Conservation (phyloP, 2,888 invertebrate species). For the Margaritifera margaritifera region DNA sequence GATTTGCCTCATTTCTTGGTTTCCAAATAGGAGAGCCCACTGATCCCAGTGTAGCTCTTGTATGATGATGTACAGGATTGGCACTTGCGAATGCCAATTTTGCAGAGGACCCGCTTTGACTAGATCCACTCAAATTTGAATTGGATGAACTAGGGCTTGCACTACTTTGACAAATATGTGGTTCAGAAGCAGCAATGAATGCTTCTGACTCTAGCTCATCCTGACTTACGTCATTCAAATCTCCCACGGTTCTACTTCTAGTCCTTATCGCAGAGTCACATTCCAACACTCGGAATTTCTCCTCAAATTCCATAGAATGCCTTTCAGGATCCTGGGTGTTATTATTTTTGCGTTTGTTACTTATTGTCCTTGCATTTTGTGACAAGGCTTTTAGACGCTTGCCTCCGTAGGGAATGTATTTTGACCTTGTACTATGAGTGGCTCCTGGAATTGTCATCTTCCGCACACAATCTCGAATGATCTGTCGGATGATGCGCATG, state of each 20-base stretch:
- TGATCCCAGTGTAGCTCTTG: conserved; percentile 34
- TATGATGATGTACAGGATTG: conserved; percentile 91
- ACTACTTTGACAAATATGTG: conserved; percentile 40
- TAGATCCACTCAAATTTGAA: conserved; percentile 62
- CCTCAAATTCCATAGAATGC: conserved; percentile 81
- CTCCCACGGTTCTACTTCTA: conserved; percentile 93
- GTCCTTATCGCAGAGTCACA: conserved; percentile 79
- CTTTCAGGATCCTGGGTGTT: conserved; percentile 53
- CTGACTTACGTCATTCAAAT: conserved; percentile 78
- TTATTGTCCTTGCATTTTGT: conserved; percentile 42
- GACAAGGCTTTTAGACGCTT: conserved; percentile 44
- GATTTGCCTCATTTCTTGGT: conserved; percentile 52
- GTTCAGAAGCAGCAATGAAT: conserved; percentile 40
- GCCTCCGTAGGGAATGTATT: conserved; percentile 54
- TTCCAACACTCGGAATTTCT: conserved; percentile 80
- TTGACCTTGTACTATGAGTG: conserved; percentile 34
- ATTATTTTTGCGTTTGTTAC: conserved; percentile 46
- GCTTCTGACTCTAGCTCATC: conserved; percentile 43
- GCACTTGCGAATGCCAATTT: conserved; percentile 94
- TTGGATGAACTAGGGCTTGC: conserved; percentile 58
- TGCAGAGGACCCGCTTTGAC: conserved; percentile 73
- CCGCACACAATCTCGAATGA: conserved; percentile 95
- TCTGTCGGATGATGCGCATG: conserved; percentile 96
- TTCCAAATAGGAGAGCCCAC: conserved; percentile 99
- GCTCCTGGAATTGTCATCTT: conserved; percentile 91